A percentile compares a stretch with the other conserved stretches of the same genome.
Conservation (phyloP, 2,888 invertebrate species). For the Dastarcus helophoroides region DNA sequence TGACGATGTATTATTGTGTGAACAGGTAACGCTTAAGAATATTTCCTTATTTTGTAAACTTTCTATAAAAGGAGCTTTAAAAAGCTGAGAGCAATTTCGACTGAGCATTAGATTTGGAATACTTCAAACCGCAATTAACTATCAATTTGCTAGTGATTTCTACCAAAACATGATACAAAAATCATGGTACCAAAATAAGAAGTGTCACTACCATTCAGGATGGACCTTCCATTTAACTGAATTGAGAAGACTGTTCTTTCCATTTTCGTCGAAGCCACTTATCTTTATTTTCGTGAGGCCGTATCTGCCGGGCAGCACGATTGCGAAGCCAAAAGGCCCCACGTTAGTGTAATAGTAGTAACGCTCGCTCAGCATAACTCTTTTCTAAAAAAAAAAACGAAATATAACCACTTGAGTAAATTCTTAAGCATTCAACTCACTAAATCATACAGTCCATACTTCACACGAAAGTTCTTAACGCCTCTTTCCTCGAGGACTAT, state of each 20-base stretch:
- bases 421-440: slow-evolving; percentile 40
- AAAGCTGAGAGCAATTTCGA: no score
- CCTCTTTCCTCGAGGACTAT: slow-evolving; percentile 34
- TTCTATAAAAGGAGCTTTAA: no score
- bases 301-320: slow-evolving; percentile 71
- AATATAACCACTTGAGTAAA: background rate
- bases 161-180: no score
- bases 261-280: slow-evolving; percentile 37
- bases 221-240: slow-evolving; percentile 67
- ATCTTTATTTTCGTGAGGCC: slow-evolving; percentile 60
- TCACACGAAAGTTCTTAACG: slow-evolving; percentile 55
- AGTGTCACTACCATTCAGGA: slow-evolving; percentile 81
- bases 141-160: no score
- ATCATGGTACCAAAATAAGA: no score
- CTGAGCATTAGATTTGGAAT: no score
- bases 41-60: no score
- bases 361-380: slow-evolving; percentile 65
- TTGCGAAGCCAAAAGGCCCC: slow-evolving; percentile 76
- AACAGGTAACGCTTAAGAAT: no score
- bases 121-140: no score
- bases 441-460: slow-evolving; percentile 80
- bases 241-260: slow-evolving; percentile 40
- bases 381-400: slow-evolving; percentile 51
- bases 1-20: no score
- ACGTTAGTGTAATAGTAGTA: slow-evolving; percentile 76